Evolutionary conservation across 2,888 invertebrate genomes (phyloP).

Genomic region (Ophioninae sp.): DNA sequence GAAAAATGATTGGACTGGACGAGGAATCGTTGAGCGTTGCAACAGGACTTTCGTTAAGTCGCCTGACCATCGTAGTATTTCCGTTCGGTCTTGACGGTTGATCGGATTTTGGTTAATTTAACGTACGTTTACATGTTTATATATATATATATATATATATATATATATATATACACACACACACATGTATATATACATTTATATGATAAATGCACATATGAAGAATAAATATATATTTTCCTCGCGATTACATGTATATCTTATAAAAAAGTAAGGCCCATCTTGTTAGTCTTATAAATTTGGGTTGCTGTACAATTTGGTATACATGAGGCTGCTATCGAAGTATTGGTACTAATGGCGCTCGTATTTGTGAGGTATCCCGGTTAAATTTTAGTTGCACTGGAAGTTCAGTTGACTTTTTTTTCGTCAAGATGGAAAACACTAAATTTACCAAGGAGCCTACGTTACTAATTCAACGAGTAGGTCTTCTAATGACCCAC

Average conservation of each 20-base stretch:
- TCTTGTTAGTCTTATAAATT: constrained; percentile 13
- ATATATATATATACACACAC: constrained; percentile 3
- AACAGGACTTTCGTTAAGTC: constrained; percentile 6
- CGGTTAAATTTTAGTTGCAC: constrained; percentile 14
- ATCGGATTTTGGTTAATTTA: not conserved
- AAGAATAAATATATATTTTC: constrained; percentile 63
- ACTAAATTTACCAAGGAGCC: not conserved
- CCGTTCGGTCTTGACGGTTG: not conserved
- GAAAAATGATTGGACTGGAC: not conserved
- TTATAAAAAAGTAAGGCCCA: constrained; percentile 15
- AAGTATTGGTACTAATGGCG: not conserved
- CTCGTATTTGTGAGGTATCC: not conserved
- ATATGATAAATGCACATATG: constrained; percentile 26
- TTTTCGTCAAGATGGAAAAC: not conserved
- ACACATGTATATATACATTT: constrained; percentile 5
- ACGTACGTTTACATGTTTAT: not conserved
- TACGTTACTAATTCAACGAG: not conserved
- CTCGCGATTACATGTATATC: constrained; percentile 33
- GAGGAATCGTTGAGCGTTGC: not conserved
- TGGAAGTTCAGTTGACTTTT: not conserved
- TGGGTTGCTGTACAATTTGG: constrained; percentile 32
- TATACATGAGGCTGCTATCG: constrained; percentile 1
- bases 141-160: constrained; percentile 5
- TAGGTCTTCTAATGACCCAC: not conserved
- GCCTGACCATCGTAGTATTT: not conserved